Base-by-base conservation (phyloP, 2,113 vertebrate genomes). In the Phalacrocorax brasilianus region DNA sequence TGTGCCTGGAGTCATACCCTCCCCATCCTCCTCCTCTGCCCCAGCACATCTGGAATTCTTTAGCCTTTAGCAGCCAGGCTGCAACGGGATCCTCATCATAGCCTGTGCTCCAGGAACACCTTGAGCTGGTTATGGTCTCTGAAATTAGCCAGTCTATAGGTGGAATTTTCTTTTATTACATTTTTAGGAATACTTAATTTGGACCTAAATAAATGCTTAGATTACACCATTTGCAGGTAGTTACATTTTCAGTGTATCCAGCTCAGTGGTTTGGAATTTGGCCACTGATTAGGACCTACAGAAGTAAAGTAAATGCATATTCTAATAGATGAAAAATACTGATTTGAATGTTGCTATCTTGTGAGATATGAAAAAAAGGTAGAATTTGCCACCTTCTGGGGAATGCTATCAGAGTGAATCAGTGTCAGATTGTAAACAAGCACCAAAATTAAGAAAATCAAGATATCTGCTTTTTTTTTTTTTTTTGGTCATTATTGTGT, bases 31-130 rank as follows among this genome's bases (percentile, higher is more conserved):
- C 81, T 86, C 23, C 76, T 77, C 22, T 61, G 44, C 8, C 63
- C 40, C 71, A 42, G 82, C 79, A 80, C 94, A 92, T 95, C 94
- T 94, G 95, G 94, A 91, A 83, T 76, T 73, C 79, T 58, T 91
- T 28, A 85, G 81, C 42, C 65, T 49, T 38, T 32, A 40, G 62
- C 83, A 91, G 67, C 63, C 8, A 2, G 68, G 65, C 87, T 93
- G 84, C 66, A 74, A 26, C 1, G 5, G 78, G 62, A 79, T 94
- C 88, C 82, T 52, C 38, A 11, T 2, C 73, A 14, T 7, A 61
- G 63, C 59, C 85, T 61, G 44, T 45, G 66, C 21, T 84, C 40
- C 0, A 0, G 65, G 61, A 91, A 49, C 96, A 94, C 96, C 96
- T 95, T 88, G 95, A 94, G 74, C 85, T 96, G 88, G 85, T 94